phyloP scores from a whole-genome alignment of 2,888 invertebrate genomes.

The Drosophila neonasuta region DNA sequence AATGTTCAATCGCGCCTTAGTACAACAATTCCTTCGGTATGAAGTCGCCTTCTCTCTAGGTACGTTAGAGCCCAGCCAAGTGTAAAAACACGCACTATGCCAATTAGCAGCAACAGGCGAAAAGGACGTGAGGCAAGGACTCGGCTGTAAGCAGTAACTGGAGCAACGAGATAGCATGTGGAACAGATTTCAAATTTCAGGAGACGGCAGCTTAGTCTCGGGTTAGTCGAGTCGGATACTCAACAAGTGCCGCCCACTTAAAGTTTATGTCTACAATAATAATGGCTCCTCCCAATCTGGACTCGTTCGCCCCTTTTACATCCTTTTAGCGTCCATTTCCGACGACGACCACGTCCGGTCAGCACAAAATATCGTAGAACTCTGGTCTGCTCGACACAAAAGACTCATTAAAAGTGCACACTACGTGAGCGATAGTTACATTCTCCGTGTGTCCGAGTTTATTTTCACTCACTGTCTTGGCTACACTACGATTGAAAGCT shows the following conservation, averaged over 20 bases:
- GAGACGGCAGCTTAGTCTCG: conserved; percentile 8
- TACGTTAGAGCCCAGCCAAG: conserved; percentile 34
- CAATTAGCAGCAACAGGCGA: conserved; percentile 70
- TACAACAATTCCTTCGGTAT: conserved; percentile 6
- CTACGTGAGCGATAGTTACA: conserved; percentile 40
- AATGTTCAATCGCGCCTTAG: too few species aligned
- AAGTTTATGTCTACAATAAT: conserved; percentile 70
- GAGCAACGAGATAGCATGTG: conserved; percentile 41
- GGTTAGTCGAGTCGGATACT: conserved; percentile 24
- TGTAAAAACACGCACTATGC: conserved; percentile 68
- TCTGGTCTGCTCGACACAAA: conserved; percentile 41
- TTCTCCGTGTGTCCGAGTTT: conserved; percentile 32
- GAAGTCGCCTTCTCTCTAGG: neutral
- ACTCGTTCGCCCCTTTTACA: conserved; percentile 35
- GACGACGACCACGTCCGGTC: conserved; percentile 71
- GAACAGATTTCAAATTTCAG: conserved; percentile 17
- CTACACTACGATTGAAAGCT: conserved; percentile 30
- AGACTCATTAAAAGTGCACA: conserved; percentile 68
- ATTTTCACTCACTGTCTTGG: conserved; percentile 65
- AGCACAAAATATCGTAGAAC: conserved; percentile 45
- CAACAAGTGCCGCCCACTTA: conserved; percentile 66
- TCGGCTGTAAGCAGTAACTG: conserved; percentile 16
- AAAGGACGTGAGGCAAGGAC: conserved; percentile 25
- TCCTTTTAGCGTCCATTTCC: conserved; percentile 73
- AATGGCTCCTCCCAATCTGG: conserved; percentile 17